Percentiles rank a stretch among this genome's conserved stretches.
phyloP scores from a whole-genome alignment of 2,888 invertebrate genomes.

The Thecophora atra region DNA sequence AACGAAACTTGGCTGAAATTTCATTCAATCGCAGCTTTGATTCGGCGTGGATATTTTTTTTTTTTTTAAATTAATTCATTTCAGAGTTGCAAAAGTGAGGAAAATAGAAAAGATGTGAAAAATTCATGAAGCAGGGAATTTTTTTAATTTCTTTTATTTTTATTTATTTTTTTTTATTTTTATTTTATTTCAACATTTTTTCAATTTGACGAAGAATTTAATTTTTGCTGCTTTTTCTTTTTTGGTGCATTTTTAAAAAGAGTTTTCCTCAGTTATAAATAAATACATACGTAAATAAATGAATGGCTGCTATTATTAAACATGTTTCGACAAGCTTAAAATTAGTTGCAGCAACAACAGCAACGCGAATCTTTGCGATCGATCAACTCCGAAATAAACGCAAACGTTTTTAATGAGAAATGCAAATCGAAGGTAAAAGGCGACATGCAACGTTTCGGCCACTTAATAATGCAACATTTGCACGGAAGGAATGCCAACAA shows the following conservation, averaged over 20 bases:
- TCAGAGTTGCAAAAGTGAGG: too few species aligned
- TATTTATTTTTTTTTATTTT: too few species aligned
- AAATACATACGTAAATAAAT: too few species aligned
- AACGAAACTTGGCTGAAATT: background rate
- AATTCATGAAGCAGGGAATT: too few species aligned
- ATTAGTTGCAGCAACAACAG: too few species aligned
- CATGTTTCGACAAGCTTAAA: background rate
- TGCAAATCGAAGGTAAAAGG: constrained; percentile 4
- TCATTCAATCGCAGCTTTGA: background rate
- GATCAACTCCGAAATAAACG: too few species aligned
- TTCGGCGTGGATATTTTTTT: too few species aligned
- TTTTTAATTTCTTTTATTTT: too few species aligned
- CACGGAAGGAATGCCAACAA: constrained; percentile 31
- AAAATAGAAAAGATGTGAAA: too few species aligned
- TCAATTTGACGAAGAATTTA: background rate
- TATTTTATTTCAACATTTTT: background rate
- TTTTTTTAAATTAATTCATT: constrained; percentile 18
- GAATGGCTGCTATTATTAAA: too few species aligned
- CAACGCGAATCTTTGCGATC: background rate
- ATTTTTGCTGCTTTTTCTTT: too few species aligned
- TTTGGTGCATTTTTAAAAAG: background rate
- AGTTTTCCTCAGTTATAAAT: background rate
- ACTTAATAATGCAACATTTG: constrained; percentile 27
- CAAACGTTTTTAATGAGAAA: background rate
- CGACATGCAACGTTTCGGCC: constrained; percentile 2